phyloP scores from a whole-genome alignment of 2,888 invertebrate species.

The Calameuta pallipes region DNA sequence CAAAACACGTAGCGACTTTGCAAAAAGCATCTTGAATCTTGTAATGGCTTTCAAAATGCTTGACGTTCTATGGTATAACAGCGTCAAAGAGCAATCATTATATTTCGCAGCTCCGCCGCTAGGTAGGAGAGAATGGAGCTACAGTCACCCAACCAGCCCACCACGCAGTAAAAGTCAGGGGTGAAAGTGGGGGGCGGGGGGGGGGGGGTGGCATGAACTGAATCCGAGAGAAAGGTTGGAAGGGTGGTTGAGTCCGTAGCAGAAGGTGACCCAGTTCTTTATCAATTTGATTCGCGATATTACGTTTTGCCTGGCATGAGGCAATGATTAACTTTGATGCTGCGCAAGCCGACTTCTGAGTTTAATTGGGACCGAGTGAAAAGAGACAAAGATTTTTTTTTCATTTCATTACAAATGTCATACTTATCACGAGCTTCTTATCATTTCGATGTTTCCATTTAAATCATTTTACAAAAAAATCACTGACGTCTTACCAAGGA shows the following conservation, averaged over 20 bases:
- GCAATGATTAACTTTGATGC: constrained; percentile 40
- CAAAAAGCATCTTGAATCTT: not conserved
- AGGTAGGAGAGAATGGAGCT: not conserved
- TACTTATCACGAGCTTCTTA: not conserved
- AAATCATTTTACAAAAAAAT: not conserved
- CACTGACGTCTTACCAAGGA: not conserved
- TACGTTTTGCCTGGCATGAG: constrained; percentile 42
- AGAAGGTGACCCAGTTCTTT: constrained; percentile 48
- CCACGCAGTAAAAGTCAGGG: constrained; percentile 34
- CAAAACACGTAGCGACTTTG: not conserved
- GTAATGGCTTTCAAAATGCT: constrained; percentile 21
- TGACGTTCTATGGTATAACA: constrained; percentile 37
- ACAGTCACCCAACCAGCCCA: constrained; percentile 2
- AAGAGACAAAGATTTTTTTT: not conserved
- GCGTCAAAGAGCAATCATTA: constrained; percentile 52
- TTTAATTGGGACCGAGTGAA: constrained; percentile 1
- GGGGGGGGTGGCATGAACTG: constrained; percentile 8
- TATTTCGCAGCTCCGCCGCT: constrained; percentile 27
- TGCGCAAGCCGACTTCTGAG: not conserved
- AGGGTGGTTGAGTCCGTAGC: constrained; percentile 26
- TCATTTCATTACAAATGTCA: not conserved
- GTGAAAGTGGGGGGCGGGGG: constrained; percentile 13
- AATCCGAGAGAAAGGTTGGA: constrained; percentile 8
- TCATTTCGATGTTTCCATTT: not conserved
- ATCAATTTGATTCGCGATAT: constrained; percentile 49